phyloP scores from a whole-genome alignment of 2,888 invertebrate genomes.

The Antitype chi region DNA sequence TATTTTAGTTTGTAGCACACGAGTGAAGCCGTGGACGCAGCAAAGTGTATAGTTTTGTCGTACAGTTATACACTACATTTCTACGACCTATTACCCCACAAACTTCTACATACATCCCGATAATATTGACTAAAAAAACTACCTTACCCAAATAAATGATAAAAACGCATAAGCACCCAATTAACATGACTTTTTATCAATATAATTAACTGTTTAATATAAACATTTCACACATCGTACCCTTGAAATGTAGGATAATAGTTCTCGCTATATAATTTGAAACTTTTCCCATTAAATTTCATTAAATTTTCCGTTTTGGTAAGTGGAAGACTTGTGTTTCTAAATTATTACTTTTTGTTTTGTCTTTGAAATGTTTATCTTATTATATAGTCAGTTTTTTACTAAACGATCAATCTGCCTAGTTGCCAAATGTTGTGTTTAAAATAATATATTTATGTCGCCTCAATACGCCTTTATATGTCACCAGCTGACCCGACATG shows the following conservation, averaged over 20 bases:
- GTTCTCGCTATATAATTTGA: slow-evolving; percentile 22
- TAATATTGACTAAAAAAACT: background rate
- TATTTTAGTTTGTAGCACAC: no score
- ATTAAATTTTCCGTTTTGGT: slow-evolving; percentile 9
- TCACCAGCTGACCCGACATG: no score
- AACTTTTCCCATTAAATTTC: background rate
- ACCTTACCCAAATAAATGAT: background rate
- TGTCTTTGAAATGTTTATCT: no score
- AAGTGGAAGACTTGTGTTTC: background rate
- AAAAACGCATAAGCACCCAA: background rate
- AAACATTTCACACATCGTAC: background rate
- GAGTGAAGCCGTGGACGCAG: no score
- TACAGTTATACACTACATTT: no score
- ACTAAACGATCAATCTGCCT: no score
- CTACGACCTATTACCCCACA: background rate
- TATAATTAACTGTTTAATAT: slow-evolving; percentile 16
- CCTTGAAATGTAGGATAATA: slow-evolving; percentile 21
- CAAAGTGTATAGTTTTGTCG: no score
- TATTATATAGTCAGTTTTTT: no score
- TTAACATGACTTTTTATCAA: slow-evolving; percentile 18
- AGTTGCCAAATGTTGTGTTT: no score
- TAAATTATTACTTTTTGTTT: no score
- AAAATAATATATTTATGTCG: no score
- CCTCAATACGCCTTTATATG: no score
- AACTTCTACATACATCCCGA: background rate